These are phyloP conservation scores for Cuniculus paca DNA, from an alignment of 2,797 vertebrate species.

Conservation along the genomic window DNA sequence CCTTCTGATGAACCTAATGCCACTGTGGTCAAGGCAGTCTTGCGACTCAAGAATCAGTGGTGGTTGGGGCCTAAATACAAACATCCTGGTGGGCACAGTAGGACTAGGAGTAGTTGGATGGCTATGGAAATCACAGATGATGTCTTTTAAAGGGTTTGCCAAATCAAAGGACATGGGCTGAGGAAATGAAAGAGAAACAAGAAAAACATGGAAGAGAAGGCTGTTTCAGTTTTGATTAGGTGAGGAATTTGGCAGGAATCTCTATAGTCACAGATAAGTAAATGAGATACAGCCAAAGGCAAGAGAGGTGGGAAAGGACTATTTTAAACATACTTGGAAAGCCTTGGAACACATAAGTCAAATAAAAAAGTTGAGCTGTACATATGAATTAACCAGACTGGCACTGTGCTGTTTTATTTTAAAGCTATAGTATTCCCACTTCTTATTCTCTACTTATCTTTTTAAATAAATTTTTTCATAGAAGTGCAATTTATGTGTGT, in stretches of 20 bases:
- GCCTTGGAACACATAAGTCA: not conserved
- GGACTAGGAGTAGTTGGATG: not conserved
- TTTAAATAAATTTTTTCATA: conserved; percentile 6
- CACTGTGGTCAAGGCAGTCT: not conserved
- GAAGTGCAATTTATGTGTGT: not conserved
- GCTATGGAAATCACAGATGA: not conserved
- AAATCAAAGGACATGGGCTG: not conserved
- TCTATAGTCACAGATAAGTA: not conserved
- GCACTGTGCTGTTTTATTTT: not conserved
- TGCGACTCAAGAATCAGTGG: not conserved
- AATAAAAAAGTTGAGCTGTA: not conserved
- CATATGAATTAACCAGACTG: not conserved
- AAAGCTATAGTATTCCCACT: not conserved
- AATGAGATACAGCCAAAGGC: not conserved
- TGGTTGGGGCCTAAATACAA: not conserved
- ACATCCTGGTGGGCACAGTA: not conserved
- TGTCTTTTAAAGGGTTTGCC: not conserved
- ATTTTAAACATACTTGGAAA: not conserved
- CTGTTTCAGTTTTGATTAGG: not conserved
- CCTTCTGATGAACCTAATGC: not conserved
- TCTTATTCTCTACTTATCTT: not conserved
- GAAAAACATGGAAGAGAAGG: not conserved
- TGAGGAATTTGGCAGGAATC: not conserved
- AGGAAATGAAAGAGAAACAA: not conserved
- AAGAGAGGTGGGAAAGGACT: not conserved